Percentiles rank a stretch among this genome's conserved stretches.
These are phyloP conservation scores for Catocala sponsa DNA, from an alignment of 2,888 invertebrate species.

Conservation along the genomic window DNA sequence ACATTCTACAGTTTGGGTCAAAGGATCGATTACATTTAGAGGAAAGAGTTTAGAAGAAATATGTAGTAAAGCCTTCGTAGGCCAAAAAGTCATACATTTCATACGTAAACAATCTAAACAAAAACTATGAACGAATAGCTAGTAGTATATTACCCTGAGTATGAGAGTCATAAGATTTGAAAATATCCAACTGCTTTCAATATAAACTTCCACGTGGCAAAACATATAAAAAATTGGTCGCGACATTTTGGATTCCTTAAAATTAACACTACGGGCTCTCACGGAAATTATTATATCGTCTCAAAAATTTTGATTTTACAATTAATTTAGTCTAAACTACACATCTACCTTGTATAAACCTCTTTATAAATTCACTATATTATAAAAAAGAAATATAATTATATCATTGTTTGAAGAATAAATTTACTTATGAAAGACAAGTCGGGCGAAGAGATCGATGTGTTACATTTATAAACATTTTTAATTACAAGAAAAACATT, in stretches of 20 bases:
- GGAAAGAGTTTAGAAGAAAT: conserved; percentile 54
- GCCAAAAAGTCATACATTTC: conserved; percentile 78
- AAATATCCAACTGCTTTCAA: conserved; percentile 58
- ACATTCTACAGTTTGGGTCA: conserved; percentile 47
- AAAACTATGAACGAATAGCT: conserved; percentile 66
- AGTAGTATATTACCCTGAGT: conserved; percentile 84
- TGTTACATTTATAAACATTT: conserved; percentile 33
- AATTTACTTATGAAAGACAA: conserved; percentile 45
- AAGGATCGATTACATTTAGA: conserved; percentile 48
- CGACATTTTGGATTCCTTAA: conserved; percentile 71
- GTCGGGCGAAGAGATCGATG: conserved; percentile 50
- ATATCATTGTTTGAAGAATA: conserved; percentile 49
- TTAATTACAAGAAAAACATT: conserved; percentile 21
- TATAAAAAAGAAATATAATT: conserved; percentile 51
- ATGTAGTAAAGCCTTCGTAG: conserved; percentile 66
- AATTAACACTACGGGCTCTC: conserved; percentile 75
- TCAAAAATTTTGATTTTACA: conserved; percentile 73
- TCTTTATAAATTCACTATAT: conserved; percentile 83
- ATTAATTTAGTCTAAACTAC: conserved; percentile 75
- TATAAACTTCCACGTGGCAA: conserved; percentile 68
- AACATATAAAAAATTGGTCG: conserved; percentile 82
- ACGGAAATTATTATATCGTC: conserved; percentile 63
- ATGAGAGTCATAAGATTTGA: conserved; percentile 85
- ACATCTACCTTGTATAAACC: conserved; percentile 88
- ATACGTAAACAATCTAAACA: conserved; percentile 67